Base-by-base conservation (phyloP, 2,888 invertebrate species). In the Mechanitis mazaeus region DNA sequence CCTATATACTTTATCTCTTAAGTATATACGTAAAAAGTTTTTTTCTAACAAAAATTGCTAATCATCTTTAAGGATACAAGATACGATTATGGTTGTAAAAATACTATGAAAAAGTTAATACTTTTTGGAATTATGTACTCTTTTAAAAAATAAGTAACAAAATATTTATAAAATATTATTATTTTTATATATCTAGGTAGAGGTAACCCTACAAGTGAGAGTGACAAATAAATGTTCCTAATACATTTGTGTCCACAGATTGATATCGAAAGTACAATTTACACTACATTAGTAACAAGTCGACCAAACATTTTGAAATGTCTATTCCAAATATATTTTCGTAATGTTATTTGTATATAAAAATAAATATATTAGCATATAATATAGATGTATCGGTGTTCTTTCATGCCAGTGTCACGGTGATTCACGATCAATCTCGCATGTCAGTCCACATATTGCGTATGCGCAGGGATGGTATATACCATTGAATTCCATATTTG, bases 401-500 rank as follows among this genome's bases (percentile, higher is more conserved):
- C 60, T 67, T 69, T 63, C 63, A 68, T 61, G 65, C 64, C 68
- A 64, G 50, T 54, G 66, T 66, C 64, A 66, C 55, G 61, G 63
- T 64, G 62, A 68, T 67, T 70, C 69, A 70, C 66, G 63, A 68
- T 70, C 69, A 70, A 67, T 70, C 69, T 42, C 11, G 42, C 9
- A 28, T n/a, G 50, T 50, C 50, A 20, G 66, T 66, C 63, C 62
- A 68, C 68, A 68, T 64, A 63, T 57, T 59, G 63, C 58, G 55
- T 61, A 42, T 9, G 42, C 42, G 42, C 42, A 42, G 42, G 11
- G 7, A 3, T 3, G 42, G 11, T 42, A 64, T 65, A 60, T 56
- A 35, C 64, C 54, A 66, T 66, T 66, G 58, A 59, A 64, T 64
- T 60, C 66, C 66, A 60, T 66, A 66, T 64, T 66, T 56, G 66